A percentile compares a stretch with the other conserved stretches of the same genome.
Conservation (phyloP, 2,888 invertebrate genomes). For the Chaetoderma sp. region DNA sequence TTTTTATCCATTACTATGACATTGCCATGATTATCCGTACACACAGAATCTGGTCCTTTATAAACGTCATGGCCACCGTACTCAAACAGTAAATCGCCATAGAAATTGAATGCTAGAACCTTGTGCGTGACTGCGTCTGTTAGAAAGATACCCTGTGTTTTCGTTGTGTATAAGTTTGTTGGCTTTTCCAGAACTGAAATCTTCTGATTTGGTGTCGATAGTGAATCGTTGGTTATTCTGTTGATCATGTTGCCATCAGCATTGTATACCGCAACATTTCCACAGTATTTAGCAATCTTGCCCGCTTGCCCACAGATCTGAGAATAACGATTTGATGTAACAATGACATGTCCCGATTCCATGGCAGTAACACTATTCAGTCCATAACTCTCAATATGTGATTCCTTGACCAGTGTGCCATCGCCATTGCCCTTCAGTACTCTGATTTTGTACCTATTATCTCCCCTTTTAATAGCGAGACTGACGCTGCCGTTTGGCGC, state of each 20-base stretch:
- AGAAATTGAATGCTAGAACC: constrained; percentile 46
- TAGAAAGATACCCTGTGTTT: constrained; percentile 46
- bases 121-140: constrained; percentile 53
- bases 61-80: constrained; percentile 56
- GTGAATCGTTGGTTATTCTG: constrained; percentile 55
- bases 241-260: constrained; percentile 42
- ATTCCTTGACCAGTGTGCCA: constrained; percentile 45
- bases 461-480: constrained; percentile 50
- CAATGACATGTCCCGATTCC: constrained; percentile 45
- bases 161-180: constrained; percentile 45
- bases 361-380: constrained; percentile 54
- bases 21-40: constrained; percentile 46
- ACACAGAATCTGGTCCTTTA: constrained; percentile 55
- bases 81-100: constrained; percentile 51
- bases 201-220: constrained; percentile 34
- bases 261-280: constrained; percentile 54
- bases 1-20: constrained; percentile 56
- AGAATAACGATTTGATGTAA: constrained; percentile 53
- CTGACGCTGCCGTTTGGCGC: constrained; percentile 56
- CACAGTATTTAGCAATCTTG: constrained; percentile 52
- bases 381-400: constrained; percentile 56
- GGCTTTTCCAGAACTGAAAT: constrained; percentile 54
- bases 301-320: constrained; percentile 44
- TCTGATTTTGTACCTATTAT: constrained; percentile 58
- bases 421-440: constrained; percentile 51